Evolutionary conservation across 2,888 invertebrate species (phyloP).

Genomic region (Drosophila limbata): DNA sequence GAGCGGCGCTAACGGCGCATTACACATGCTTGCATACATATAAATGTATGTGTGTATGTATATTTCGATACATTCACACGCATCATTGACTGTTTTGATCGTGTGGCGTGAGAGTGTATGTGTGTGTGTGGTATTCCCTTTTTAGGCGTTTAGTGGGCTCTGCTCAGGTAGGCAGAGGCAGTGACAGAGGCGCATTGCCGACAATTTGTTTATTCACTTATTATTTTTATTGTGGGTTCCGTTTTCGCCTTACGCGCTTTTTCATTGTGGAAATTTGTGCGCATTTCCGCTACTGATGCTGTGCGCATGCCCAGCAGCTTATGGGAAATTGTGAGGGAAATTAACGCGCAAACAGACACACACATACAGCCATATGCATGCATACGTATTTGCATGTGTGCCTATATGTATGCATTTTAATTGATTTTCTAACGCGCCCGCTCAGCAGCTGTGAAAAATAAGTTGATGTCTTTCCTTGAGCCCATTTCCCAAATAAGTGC

Average conservation of each 20-base stretch:
- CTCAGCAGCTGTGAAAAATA: conserved; percentile 68
- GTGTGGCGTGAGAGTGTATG: conserved; percentile 15
- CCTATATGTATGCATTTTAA: conserved; percentile 43
- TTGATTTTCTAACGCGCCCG: conserved; percentile 54
- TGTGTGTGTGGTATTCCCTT: conserved; percentile 27
- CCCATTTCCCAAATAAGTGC: conserved; percentile 11
- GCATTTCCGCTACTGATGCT: conserved; percentile 44
- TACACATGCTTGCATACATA: conserved; percentile 26
- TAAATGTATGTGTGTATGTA: neutral
- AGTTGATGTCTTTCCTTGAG: conserved; percentile 43
- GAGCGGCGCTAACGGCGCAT: conserved; percentile 77
- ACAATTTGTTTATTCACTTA: conserved; percentile 50
- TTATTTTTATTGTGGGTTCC: conserved; percentile 60
- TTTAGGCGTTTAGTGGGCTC: conserved; percentile 38
- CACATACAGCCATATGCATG: neutral
- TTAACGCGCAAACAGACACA: conserved; percentile 26
- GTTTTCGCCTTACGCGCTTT: conserved; percentile 45
- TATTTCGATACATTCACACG: conserved; percentile 2
- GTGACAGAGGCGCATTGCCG: conserved; percentile 2
- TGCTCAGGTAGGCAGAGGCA: conserved; percentile 44
- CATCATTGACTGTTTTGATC: conserved; percentile 48
- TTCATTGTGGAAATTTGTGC: conserved; percentile 65
- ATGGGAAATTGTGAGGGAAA: conserved; percentile 69
- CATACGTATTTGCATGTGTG: conserved; percentile 1
- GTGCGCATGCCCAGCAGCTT: conserved; percentile 70